Evolutionary conservation across 92 coral and sea anemone species (phyloP).

Genomic region (Phymanthus crucifer): DNA sequence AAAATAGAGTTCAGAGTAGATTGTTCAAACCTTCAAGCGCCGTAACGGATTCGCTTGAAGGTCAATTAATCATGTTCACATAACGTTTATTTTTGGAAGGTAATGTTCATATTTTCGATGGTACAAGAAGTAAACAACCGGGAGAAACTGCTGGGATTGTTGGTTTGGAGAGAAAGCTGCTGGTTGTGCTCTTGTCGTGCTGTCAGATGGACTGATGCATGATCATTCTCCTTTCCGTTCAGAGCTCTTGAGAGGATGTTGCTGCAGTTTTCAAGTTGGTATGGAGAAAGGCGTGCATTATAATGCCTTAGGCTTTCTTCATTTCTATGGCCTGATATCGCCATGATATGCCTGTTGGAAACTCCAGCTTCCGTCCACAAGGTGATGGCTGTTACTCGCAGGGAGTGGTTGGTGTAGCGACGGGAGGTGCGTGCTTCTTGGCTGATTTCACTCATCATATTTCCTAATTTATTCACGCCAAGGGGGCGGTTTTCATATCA

Average conservation of each 20-base stretch:
- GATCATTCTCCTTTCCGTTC: background rate
- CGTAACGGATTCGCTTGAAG: too few species aligned
- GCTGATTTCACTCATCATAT: slow-evolving; percentile 58
- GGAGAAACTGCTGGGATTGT: background rate
- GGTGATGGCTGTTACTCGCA: slow-evolving; percentile 50
- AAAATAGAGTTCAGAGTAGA: too few species aligned
- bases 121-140: background rate
- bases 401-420: slow-evolving; percentile 51
- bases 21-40: too few species aligned
- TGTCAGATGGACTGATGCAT: too few species aligned
- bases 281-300: slow-evolving; percentile 21
- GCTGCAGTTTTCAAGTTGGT: slow-evolving; percentile 20
- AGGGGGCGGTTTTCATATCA: slow-evolving; percentile 60
- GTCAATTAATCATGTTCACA: too few species aligned
- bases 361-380: slow-evolving; percentile 56
- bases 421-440: slow-evolving; percentile 23
- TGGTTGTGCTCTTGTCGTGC: background rate
- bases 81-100: too few species aligned
- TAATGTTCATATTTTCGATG: slow-evolving; percentile 6
- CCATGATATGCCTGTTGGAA: slow-evolving; percentile 46
- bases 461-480: slow-evolving; percentile 46
- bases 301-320: slow-evolving; percentile 24
- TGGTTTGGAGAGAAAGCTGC: background rate
- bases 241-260: slow-evolving; percentile 24
- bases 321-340: slow-evolving; percentile 52